Evolutionary conservation across 2,113 vertebrate genomes (phyloP).

Genomic region (Leptocoma aspasia): DNA sequence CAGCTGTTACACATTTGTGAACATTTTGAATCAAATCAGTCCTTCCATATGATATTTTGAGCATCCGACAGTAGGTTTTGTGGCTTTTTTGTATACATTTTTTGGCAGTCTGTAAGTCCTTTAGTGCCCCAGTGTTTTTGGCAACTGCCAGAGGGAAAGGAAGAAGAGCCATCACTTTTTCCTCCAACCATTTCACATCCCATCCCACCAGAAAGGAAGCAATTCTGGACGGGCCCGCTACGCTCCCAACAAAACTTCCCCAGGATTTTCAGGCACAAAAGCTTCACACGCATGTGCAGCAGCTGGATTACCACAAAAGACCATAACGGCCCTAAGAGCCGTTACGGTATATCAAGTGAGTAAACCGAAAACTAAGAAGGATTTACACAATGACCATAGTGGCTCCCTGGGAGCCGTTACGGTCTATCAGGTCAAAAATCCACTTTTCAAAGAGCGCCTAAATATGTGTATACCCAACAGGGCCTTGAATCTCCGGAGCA

Average conservation of each 20-base stretch:
- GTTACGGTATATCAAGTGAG: slow-evolving; percentile 54
- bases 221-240: neutral
- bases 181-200: neutral
- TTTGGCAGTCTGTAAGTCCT: neutral
- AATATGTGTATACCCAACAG: slow-evolving; percentile 51
- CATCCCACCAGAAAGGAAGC: slow-evolving; percentile 1
- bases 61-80: neutral
- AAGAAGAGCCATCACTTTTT: neutral
- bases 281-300: slow-evolving; percentile 62
- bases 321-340: slow-evolving; percentile 48
- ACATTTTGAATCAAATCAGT: neutral
- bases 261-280: slow-evolving; percentile 50
- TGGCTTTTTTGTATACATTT: neutral
- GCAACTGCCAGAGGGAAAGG: neutral
- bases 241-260: neutral
- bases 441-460: slow-evolving; percentile 55
- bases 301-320: slow-evolving; percentile 60
- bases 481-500: slow-evolving; percentile 45
- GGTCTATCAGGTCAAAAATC: slow-evolving; percentile 68
- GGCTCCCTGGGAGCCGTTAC: slow-evolving; percentile 60
- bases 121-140: neutral
- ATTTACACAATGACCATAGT: slow-evolving; percentile 62
- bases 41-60: neutral
- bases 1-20: neutral
- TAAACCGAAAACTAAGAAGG: slow-evolving; percentile 64